Conservation (phyloP, 2,797 vertebrate genomes). For the Smutsia gigantea region DNA sequence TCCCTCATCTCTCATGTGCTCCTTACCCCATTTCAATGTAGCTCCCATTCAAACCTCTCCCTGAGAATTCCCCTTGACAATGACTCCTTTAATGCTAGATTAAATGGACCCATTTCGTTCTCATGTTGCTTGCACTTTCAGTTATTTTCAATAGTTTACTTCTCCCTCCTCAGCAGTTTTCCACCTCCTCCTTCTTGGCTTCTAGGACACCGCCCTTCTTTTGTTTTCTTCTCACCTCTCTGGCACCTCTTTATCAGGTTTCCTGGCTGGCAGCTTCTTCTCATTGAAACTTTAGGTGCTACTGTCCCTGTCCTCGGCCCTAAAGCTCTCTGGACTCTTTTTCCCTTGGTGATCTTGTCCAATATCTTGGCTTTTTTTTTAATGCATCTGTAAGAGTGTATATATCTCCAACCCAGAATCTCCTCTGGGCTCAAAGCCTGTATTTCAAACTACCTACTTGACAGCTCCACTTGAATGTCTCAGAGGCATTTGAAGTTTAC, state of each 20-base stretch:
- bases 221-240: constrained; percentile 18
- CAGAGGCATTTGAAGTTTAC: constrained; percentile 24
- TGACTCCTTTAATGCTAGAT: neutral
- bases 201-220: neutral
- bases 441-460: neutral
- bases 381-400: neutral
- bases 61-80: neutral
- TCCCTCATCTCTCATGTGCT: neutral
- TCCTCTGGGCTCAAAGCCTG: neutral
- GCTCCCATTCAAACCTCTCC: neutral
- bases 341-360: neutral
- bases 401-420: neutral
- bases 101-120: neutral
- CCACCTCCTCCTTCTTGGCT: neutral
- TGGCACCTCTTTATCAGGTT: constrained; percentile 47
- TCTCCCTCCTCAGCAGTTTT: neutral
- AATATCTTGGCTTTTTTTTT: neutral
- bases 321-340: neutral
- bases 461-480: neutral
- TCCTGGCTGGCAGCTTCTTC: neutral
- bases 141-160: neutral
- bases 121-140: neutral
- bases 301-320: neutral
- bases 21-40: neutral
- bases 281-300: neutral